These are phyloP conservation scores for Nomada ferruginata DNA, from an alignment of 2,888 invertebrate genomes.

Conservation along the genomic window DNA sequence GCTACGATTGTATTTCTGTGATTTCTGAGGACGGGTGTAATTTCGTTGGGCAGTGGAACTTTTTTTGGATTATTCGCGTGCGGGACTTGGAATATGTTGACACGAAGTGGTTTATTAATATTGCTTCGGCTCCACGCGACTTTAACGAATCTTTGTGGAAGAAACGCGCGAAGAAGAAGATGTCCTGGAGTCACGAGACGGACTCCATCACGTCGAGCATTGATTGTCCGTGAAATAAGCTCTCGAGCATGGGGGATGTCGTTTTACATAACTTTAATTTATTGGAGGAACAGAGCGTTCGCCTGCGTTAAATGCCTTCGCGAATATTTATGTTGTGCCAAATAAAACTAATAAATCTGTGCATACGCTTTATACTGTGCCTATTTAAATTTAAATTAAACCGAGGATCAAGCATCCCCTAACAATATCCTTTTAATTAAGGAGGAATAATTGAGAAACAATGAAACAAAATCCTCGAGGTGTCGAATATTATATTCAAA, in stretches of 20 bases:
- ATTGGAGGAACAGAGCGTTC: too few species aligned
- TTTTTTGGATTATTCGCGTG: slow-evolving; percentile 11
- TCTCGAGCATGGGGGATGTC: neutral
- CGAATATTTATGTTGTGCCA: too few species aligned
- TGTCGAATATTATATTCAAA: too few species aligned
- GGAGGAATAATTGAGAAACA: too few species aligned
- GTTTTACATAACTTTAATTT: neutral
- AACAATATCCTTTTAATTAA: too few species aligned
- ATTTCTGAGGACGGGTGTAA: neutral
- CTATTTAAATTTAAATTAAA: too few species aligned
- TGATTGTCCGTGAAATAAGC: slow-evolving; percentile 24
- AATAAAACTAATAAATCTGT: too few species aligned
- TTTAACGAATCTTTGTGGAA: slow-evolving; percentile 6
- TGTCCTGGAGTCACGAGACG: slow-evolving; percentile 3
- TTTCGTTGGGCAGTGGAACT: neutral
- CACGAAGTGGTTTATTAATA: slow-evolving; percentile 22
- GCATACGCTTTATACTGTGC: too few species aligned
- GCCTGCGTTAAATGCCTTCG: too few species aligned
- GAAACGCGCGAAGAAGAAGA: slow-evolving; percentile 6
- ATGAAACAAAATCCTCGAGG: too few species aligned
- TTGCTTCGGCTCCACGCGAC: slow-evolving; percentile 2
- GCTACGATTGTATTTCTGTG: too few species aligned
- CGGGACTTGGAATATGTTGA: slow-evolving; percentile 20
- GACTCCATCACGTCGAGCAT: slow-evolving; percentile 8
- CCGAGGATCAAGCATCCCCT: too few species aligned